Evolutionary conservation across 2,888 invertebrate species (phyloP).

Genomic region (Adela reaumurella): DNA sequence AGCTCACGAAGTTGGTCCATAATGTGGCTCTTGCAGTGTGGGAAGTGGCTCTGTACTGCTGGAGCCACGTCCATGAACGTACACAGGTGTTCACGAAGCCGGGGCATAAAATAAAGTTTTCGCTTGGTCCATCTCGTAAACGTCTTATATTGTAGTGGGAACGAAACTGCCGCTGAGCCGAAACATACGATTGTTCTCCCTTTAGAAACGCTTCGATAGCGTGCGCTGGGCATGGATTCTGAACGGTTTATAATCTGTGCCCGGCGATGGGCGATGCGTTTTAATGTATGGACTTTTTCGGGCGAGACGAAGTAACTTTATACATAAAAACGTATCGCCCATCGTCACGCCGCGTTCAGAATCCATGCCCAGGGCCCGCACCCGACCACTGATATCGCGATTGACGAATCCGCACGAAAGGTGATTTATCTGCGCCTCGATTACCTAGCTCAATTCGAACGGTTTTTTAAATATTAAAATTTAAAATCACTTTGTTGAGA

Average conservation of each 20-base stretch:
- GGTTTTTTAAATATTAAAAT: too few relatives aligned
- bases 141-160: not conserved
- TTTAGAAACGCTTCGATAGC: slow-evolving; percentile 2
- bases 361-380: slow-evolving; percentile 1
- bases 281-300: too few relatives aligned
- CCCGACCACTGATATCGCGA: not conserved
- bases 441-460: too few relatives aligned
- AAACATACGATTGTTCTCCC: slow-evolving; percentile 1
- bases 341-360: too few relatives aligned
- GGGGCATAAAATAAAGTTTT: slow-evolving; percentile 4
- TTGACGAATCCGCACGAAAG: slow-evolving; percentile 6
- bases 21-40: slow-evolving; percentile 10
- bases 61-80: slow-evolving; percentile 8
- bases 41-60: slow-evolving; percentile 7
- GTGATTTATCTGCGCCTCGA: too few relatives aligned
- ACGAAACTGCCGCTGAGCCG: slow-evolving; percentile 1
- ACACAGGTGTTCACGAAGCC: slow-evolving; percentile 4
- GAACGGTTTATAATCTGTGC: too few relatives aligned
- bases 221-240: too few relatives aligned
- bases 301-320: too few relatives aligned
- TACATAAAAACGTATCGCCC: too few relatives aligned
- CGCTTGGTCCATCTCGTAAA: slow-evolving; percentile 2
- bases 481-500: too few relatives aligned
- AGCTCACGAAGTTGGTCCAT: slow-evolving; percentile 8
- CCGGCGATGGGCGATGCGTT: too few relatives aligned